Percentiles rank a stretch among this genome's conserved stretches.
These are phyloP conservation scores for Dasyornis broadbenti DNA, from an alignment of 2,113 vertebrate genomes.

Conservation along the genomic window DNA sequence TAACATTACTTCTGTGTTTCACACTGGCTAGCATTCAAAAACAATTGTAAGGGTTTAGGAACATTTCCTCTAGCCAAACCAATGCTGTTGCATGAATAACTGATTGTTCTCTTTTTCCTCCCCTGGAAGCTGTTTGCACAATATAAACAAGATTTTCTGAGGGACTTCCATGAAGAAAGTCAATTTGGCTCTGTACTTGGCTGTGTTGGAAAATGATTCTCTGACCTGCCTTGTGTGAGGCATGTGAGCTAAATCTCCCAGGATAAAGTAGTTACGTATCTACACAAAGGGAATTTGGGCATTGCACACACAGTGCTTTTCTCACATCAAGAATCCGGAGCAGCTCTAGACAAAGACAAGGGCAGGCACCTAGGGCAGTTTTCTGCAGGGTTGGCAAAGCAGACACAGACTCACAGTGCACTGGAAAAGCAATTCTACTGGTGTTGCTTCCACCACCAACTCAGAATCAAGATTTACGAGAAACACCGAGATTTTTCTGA, in stretches of 20 bases:
- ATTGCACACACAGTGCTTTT: background rate
- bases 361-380: background rate
- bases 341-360: background rate
- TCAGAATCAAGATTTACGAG: background rate
- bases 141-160: constrained; percentile 12
- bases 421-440: background rate
- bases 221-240: background rate
- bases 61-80: constrained; percentile 35
- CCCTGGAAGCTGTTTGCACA: constrained; percentile 25
- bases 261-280: background rate
- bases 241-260: background rate
- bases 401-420: background rate
- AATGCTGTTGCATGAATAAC: constrained; percentile 12
- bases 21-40: constrained; percentile 24
- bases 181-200: background rate
- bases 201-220: background rate
- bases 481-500: background rate
- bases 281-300: background rate
- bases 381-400: background rate
- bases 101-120: constrained; percentile 47
- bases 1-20: constrained; percentile 8
- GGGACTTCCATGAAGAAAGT: background rate
- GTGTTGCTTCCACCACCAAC: background rate
- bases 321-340: background rate
- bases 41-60: constrained; percentile 21